These are phyloP conservation scores for Apaloderma vittatum DNA, from an alignment of 2,113 vertebrate genomes.

Conservation along the genomic window DNA sequence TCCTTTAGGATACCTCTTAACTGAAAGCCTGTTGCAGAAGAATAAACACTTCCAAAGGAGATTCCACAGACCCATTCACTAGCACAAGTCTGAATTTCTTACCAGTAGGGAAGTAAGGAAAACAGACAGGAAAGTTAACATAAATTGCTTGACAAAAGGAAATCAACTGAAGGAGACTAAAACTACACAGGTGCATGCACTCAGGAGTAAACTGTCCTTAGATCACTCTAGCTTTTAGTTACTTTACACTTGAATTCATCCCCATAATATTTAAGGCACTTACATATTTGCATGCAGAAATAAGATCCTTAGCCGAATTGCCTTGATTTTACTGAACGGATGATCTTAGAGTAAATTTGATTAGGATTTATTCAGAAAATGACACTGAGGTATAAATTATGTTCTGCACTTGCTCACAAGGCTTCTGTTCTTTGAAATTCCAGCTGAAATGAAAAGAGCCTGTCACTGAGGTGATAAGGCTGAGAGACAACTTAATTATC, in stretches of 20 bases:
- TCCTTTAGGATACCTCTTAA: background rate
- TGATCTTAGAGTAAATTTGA: background rate
- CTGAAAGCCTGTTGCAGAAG: background rate
- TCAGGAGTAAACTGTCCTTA: background rate
- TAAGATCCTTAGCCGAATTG: background rate
- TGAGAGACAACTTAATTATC: conserved; percentile 57
- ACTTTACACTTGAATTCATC: background rate
- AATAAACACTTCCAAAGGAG: background rate
- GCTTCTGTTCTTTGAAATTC: conserved; percentile 1
- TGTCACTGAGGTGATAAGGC: conserved; percentile 40
- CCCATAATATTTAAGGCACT: background rate
- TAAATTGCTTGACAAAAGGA: background rate
- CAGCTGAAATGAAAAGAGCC: background rate
- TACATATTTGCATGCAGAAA: background rate
- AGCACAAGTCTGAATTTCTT: background rate
- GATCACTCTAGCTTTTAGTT: background rate
- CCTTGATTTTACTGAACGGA: background rate
- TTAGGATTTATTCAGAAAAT: background rate
- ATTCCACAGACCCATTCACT: background rate
- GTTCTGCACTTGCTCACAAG: background rate
- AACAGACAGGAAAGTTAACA: background rate
- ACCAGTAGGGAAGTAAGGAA: background rate
- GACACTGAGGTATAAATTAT: background rate
- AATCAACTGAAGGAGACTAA: background rate
- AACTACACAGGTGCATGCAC: background rate